Evolutionary conservation across 2,888 invertebrate species (phyloP), one percentile per base, ranked within the genome.

Genomic region (Salpingus planirostris): DNA sequence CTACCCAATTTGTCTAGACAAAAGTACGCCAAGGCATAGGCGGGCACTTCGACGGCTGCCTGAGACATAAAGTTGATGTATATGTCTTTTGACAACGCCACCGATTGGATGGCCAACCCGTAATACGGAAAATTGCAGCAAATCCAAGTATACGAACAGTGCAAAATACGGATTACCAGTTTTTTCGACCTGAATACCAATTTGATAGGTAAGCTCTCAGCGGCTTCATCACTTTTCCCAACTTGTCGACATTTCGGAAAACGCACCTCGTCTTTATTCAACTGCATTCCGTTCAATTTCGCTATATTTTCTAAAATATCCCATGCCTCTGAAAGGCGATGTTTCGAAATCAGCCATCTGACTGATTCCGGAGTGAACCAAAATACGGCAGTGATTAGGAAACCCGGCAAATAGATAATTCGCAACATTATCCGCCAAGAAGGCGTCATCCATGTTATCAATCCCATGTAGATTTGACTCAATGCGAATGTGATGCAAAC

Each of bases 81-180:
- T 50, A 77, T 76, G 57, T 83, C 75, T 1, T 84, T 82, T 8
- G 76, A 76, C 28, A 87, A 64, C 0, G 78, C 70, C 6, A 83
- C 81, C 0, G 84, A 76, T 59, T 83, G 83, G 32, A 86, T 70
- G 1, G 81, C 81, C 18, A 87, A 61, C 0, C 86, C 86, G 52
- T 83, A 86, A 57, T 82, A 87, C 11, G 84, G 78, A 42, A 85
- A 76, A 1, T 79, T 80, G 47, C 78, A 75, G 0, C 82, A 77
- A 13, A 83, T 72, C 83, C 83, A 84, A 64, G 80, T 80, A 41
- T 80, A 72, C 2, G 78, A 78, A 44, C 82, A 81, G 29, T 76
- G 74, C 2, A 68, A 44, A 21, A 76, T 56, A n/a, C 78, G 65
- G 0, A 65, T 48, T 35, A 76, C 54, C 11, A 79, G 27, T 18